Percentiles rank a stretch among this genome's conserved stretches.
Evolutionary conservation across 2,797 vertebrate species (phyloP).

Genomic region (Ara ararauna): DNA sequence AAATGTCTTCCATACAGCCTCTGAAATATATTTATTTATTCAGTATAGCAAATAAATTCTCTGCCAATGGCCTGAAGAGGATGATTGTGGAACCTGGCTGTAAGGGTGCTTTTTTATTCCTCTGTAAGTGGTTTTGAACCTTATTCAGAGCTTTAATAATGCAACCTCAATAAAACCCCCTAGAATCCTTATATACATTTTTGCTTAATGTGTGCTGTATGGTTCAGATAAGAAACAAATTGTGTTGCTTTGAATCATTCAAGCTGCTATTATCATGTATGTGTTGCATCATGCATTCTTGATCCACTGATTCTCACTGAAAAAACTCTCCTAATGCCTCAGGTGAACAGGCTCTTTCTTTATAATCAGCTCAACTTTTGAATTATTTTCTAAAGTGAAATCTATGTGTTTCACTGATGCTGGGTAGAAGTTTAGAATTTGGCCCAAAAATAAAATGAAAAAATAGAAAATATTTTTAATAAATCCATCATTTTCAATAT

Average conservation of each 20-base stretch:
- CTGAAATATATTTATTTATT: conserved; percentile 1
- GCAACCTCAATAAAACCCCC: not conserved
- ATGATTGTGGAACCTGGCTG: not conserved
- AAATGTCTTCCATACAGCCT: not conserved
- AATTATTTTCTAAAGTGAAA: not conserved
- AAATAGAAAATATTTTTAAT: not conserved
- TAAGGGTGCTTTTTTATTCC: not conserved
- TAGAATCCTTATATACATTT: not conserved
- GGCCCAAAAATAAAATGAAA: not conserved
- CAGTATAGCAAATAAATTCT: not conserved
- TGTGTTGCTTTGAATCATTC: not conserved
- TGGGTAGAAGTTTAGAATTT: not conserved
- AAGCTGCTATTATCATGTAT: not conserved
- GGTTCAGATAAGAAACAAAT: conserved; percentile 38
- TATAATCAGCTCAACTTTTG: not conserved
- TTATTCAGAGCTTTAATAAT: not conserved
- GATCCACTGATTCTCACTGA: not conserved
- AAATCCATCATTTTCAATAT: not conserved
- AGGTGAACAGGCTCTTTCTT: not conserved
- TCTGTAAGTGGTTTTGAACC: not conserved
- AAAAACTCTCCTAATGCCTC: not conserved
- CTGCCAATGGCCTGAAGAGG: not conserved
- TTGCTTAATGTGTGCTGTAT: not conserved
- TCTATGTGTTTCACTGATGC: not conserved
- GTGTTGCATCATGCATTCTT: not conserved